Conservation (phyloP, 2,888 invertebrate genomes). For the Allophyes oxyacanthae region DNA sequence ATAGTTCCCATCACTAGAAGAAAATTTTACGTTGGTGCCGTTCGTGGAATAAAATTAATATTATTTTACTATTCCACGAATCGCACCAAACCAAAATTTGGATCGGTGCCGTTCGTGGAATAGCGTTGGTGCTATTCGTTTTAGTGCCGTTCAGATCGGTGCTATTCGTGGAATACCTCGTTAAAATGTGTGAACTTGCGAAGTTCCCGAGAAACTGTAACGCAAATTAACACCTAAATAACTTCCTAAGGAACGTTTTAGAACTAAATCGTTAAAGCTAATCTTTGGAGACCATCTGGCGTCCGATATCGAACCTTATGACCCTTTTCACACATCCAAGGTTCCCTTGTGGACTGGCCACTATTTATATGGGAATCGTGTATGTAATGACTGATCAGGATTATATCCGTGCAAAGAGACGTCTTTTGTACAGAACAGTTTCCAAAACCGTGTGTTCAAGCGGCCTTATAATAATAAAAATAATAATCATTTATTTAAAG, state of each 20-base stretch:
- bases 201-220: conserved; percentile 29
- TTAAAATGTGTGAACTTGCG: conserved; percentile 32
- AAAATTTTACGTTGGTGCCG: no score
- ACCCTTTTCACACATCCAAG: conserved; percentile 47
- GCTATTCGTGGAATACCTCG: no score
- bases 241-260: conserved; percentile 32
- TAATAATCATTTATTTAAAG: no score
- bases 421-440: background rate
- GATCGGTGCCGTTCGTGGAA: no score
- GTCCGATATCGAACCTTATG: conserved; percentile 30
- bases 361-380: conserved; percentile 6
- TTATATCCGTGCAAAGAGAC: conserved; percentile 1
- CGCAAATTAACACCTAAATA: conserved; percentile 17
- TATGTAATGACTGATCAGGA: background rate
- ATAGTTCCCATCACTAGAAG: no score
- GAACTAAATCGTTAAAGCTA: conserved; percentile 41
- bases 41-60: no score
- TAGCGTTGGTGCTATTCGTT: no score
- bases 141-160: no score
- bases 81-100: no score
- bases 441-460: background rate
- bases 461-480: conserved; percentile 3
- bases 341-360: conserved; percentile 12
- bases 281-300: conserved; percentile 39
- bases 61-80: no score